Evolutionary conservation across 2,888 invertebrate species (phyloP).

Genomic region (Hydropsyche betteni): DNA sequence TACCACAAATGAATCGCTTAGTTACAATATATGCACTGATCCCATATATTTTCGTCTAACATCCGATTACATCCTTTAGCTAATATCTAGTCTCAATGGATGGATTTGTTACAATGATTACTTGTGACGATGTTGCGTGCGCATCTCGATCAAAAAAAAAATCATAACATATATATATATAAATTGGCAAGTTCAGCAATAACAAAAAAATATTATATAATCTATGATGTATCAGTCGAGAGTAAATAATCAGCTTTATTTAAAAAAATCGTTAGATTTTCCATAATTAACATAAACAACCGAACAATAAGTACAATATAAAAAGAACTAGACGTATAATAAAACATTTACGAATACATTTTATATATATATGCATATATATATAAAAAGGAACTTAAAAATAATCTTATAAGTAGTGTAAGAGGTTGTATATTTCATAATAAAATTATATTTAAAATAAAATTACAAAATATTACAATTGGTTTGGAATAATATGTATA

Average conservation of each 20-base stretch:
- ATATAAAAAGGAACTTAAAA: conserved; percentile 8
- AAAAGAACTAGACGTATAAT: not conserved
- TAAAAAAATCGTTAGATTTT: too few species aligned
- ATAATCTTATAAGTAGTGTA: not conserved
- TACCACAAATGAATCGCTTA: conserved; percentile 34
- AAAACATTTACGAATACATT: not conserved
- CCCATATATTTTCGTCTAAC: conserved; percentile 19
- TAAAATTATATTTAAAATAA: not conserved
- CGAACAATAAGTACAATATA: conserved; percentile 1
- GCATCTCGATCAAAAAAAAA: too few species aligned
- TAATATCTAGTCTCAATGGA: not conserved
- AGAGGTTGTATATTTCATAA: conserved; percentile 12
- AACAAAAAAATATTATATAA: conserved; percentile 12
- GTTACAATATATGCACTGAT: conserved; percentile 39
- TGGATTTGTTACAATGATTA: not conserved
- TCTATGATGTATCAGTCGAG: conserved; percentile 24
- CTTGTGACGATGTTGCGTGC: too few species aligned
- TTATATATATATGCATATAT: not conserved
- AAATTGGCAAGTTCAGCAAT: conserved; percentile 27
- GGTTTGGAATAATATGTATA: not conserved
- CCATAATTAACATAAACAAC: not conserved
- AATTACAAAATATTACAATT: conserved; percentile 21
- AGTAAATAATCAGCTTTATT: conserved; percentile 1
- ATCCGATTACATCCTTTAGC: not conserved
- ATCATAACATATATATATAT: too few species aligned